Conservation (phyloP, 2,888 invertebrate genomes). For the Stenichneumon culpator region DNA sequence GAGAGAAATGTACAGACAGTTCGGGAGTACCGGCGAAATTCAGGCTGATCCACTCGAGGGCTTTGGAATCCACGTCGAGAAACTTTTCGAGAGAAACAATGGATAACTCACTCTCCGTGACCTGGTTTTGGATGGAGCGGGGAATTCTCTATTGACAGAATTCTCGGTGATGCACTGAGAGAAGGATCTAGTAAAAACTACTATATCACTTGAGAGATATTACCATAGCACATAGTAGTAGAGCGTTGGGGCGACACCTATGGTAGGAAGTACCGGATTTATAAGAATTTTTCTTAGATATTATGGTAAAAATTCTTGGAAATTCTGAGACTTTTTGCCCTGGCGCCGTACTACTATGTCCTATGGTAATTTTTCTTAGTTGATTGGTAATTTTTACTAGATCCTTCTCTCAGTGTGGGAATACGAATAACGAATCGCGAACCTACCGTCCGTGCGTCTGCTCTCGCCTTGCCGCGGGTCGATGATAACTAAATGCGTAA, state of each 20-base stretch:
- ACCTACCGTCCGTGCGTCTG: not conserved
- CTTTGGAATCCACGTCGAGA: slow-evolving; percentile 9
- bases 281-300: no score
- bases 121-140: slow-evolving; percentile 19
- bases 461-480: not conserved
- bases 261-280: no score
- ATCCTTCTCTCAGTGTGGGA: no score
- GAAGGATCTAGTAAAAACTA: no score
- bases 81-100: slow-evolving; percentile 45
- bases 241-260: no score
- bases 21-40: slow-evolving; percentile 20
- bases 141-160: slow-evolving; percentile 11
- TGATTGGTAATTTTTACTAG: no score
- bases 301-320: no score
- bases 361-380: no score
- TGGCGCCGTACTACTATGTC: no score
- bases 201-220: no score
- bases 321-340: no score
- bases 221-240: no score
- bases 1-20: not conserved
- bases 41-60: slow-evolving; percentile 49
- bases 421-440: not conserved
- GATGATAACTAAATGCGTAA: not conserved
- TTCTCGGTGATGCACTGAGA: not conserved
- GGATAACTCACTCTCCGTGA: slow-evolving; percentile 30